Evolutionary conservation across 37 sponge, comb jelly and placozoan genomes (phyloP), one percentile per base, ranked within the genome.

Genomic region (Dysidea cf. avara): DNA sequence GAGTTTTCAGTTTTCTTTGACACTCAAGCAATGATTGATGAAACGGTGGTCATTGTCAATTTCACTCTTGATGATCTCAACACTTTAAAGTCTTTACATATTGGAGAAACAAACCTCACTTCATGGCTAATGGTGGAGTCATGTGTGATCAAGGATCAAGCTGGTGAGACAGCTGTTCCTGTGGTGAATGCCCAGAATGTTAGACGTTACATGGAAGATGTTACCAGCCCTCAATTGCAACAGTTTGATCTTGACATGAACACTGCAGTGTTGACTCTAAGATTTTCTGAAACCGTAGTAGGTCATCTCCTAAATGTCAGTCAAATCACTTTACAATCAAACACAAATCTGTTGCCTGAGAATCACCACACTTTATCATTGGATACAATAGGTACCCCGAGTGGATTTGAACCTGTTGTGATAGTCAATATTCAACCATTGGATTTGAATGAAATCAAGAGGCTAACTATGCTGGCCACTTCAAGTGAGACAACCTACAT

Each of bases 231-330:
- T 1, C 17, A 28, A 14, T 76, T 92, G 53, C 71, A 76, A 36
- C 53, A 78, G 53, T 92, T 83, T 68, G 88, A 92, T 48, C 57
- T 92, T 1, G 79, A 92, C 66, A 71, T 87, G 73, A 77, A 87
- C 46, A 52, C 58, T 12, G 88, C 85, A 32, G 20, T 50, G 2
- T 52, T 92, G n/a, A 59, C 73, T 0, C 51, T 92, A 39, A 33
- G 75, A 11, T 87, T 92, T 74, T 87, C 88, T 35, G 93, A 92
- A 33, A 87, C 85, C 1, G 93, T 92, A 26, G 25, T 39, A 18
- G 89, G 80, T 1, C 70, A 65, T 13, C 30, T 51, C 7, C 74
- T 92, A 29, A 68, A 66, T 28, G 65, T 61, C 13, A 40, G 69
- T 3, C 61, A 83, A 46, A 64, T 92, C 3, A 83, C 93, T 9